phyloP scores from a whole-genome alignment of 2,797 vertebrate genomes.

The Sparus aurata region DNA sequence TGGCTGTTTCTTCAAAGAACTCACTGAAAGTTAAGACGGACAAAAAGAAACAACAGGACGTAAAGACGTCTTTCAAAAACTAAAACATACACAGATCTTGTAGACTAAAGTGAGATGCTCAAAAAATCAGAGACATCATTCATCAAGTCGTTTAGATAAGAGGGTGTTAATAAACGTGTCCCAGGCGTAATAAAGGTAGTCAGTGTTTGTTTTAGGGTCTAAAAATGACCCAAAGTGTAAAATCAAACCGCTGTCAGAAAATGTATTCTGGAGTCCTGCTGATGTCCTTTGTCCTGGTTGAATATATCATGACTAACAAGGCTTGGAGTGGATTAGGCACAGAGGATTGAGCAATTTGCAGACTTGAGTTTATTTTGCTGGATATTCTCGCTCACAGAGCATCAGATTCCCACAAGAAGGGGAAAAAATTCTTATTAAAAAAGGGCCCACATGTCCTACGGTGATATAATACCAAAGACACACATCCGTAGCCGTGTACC shows the following conservation, averaged over 20 bases:
- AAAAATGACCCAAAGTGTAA: constrained; percentile 66
- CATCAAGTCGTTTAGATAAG: constrained; percentile 48
- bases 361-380: constrained; percentile 90
- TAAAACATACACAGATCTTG: not conserved
- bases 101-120: constrained; percentile 22
- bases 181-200: constrained; percentile 57
- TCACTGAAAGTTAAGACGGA: constrained; percentile 21
- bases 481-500: constrained; percentile 50
- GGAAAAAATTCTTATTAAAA: constrained; percentile 52
- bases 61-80: constrained; percentile 27
- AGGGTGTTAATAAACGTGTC: constrained; percentile 51
- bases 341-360: constrained; percentile 97
- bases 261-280: constrained; percentile 87
- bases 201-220: constrained; percentile 66
- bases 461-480: constrained; percentile 60
- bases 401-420: constrained; percentile 61
- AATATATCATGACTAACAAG: constrained; percentile 94
- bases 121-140: constrained; percentile 26
- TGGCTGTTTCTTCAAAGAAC: constrained; percentile 37
- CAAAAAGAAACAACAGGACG: constrained; percentile 42
- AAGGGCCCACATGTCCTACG: constrained; percentile 55
- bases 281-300: constrained; percentile 88
- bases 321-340: constrained; percentile 97
- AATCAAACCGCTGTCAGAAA: constrained; percentile 82
- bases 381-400: constrained; percentile 76